Evolutionary conservation across 2,113 vertebrate species (phyloP).

Genomic region (Periophthalmodon schlosseri): DNA sequence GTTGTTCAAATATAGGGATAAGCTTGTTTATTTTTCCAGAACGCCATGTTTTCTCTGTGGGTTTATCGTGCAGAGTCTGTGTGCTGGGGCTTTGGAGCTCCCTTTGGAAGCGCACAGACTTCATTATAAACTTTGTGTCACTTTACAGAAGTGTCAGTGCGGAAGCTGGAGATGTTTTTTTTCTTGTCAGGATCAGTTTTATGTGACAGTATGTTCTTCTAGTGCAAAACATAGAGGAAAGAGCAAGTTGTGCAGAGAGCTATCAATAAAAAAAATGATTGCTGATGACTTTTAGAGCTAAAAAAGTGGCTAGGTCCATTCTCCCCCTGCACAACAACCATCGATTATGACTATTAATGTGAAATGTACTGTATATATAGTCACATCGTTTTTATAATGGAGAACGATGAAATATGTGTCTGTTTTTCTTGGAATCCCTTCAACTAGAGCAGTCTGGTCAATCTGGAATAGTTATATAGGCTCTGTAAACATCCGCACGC

Average conservation of each 20-base stretch:
- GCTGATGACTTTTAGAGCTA: too few species aligned
- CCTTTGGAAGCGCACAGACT: constrained; percentile 36
- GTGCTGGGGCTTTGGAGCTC: constrained; percentile 12
- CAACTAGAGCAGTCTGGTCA: constrained; percentile 67
- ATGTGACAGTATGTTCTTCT: constrained; percentile 35
- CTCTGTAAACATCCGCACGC: too few species aligned
- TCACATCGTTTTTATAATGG: neutral
- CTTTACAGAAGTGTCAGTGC: constrained; percentile 34
- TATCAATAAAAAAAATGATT: neutral
- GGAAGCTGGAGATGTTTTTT: constrained; percentile 53
- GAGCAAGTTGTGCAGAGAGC: constrained; percentile 9
- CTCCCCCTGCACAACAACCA: neutral
- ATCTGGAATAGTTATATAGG: constrained; percentile 55
- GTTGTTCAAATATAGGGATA: neutral
- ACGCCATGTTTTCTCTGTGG: neutral
- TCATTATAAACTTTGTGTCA: constrained; percentile 42
- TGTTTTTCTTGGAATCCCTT: constrained; percentile 14
- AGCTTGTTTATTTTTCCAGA: constrained; percentile 19
- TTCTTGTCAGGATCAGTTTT: constrained; percentile 53
- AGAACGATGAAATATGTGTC: constrained; percentile 33
- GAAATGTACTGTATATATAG: neutral
- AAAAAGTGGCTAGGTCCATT: neutral
- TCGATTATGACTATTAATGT: neutral
- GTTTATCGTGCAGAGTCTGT: neutral
- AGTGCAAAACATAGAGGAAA: constrained; percentile 31